These are phyloP conservation scores for Drosophila fuyamai DNA, from an alignment of 1,140 invertebrate genomes.

Conservation along the genomic window DNA sequence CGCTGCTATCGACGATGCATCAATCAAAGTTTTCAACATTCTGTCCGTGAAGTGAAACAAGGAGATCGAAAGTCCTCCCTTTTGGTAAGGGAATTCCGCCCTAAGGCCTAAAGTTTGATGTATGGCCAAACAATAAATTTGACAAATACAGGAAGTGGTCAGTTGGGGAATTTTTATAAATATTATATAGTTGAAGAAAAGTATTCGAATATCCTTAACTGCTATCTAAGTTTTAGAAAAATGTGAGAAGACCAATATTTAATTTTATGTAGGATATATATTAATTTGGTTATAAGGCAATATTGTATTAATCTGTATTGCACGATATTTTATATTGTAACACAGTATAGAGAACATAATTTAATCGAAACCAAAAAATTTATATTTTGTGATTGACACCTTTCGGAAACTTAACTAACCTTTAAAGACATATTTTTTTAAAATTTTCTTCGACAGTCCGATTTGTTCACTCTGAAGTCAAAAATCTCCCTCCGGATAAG, in stretches of 20 bases:
- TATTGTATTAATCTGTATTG: too few relatives aligned
- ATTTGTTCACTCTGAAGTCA: not conserved
- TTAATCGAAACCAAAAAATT: not conserved
- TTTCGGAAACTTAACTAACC: not conserved
- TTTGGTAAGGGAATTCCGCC: not conserved
- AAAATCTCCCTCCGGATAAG: not conserved
- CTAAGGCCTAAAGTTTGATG: conserved; percentile 16
- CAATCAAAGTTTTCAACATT: conserved; percentile 63
- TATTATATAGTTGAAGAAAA: not conserved
- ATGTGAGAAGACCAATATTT: too few relatives aligned
- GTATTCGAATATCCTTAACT: too few relatives aligned
- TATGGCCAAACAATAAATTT: conserved; percentile 49
- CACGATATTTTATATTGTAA: too few relatives aligned
- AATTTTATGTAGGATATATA: too few relatives aligned
- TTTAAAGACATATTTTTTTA: not conserved
- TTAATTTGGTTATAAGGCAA: too few relatives aligned
- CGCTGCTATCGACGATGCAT: conserved; percentile 54
- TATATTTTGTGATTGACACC: not conserved
- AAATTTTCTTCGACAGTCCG: too few relatives aligned
- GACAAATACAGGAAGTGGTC: conserved; percentile 38
- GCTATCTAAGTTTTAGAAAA: too few relatives aligned
- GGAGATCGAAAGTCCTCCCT: conserved; percentile 5
- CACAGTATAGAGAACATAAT: too few relatives aligned
- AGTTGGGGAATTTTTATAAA: conserved; percentile 3
- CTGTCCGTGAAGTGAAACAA: conserved; percentile 41